Evolutionary conservation across 2,888 invertebrate genomes (phyloP).

Genomic region (Erpobdella octoculata): DNA sequence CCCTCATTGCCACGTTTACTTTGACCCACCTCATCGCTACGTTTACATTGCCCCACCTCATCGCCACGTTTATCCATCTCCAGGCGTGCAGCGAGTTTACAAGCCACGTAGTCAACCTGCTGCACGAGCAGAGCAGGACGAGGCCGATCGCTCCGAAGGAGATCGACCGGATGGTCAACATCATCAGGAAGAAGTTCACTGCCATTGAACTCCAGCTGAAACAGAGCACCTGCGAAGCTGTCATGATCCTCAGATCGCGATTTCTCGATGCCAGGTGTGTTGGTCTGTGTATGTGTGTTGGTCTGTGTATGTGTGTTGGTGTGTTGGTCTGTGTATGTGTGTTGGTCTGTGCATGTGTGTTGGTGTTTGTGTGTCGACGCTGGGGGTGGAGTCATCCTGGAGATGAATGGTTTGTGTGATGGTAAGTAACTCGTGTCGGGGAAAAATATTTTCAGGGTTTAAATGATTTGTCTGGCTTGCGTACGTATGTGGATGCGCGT

Average conservation of each 20-base stretch:
- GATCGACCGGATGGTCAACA: conserved; percentile 65
- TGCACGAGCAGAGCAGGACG: conserved; percentile 90
- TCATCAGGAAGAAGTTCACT: conserved; percentile 53
- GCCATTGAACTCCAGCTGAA: conserved; percentile 72
- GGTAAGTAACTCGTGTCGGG: background rate
- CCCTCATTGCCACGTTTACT: too few relatives aligned
- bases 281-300: background rate
- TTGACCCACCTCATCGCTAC: too few relatives aligned
- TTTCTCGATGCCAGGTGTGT: conserved; percentile 64
- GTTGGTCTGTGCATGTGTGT: background rate
- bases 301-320: conserved; percentile 56
- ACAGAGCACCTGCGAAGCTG: conserved; percentile 98
- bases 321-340: background rate
- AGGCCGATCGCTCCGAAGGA: conserved; percentile 95
- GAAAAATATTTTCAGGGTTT: background rate
- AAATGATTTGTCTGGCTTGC: background rate
- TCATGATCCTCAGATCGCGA: conserved; percentile 89
- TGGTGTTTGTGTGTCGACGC: conserved; percentile 51
- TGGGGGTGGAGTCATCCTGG: too few relatives aligned
- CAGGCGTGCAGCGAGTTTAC: conserved; percentile 98
- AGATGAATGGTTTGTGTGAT: background rate
- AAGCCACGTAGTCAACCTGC: conserved; percentile 96
- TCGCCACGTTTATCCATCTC: too few relatives aligned
- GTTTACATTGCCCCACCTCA: too few relatives aligned
- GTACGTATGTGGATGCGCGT: background rate